Conservation (phyloP, 2,888 invertebrate genomes). For the Pegoplata infirma region DNA sequence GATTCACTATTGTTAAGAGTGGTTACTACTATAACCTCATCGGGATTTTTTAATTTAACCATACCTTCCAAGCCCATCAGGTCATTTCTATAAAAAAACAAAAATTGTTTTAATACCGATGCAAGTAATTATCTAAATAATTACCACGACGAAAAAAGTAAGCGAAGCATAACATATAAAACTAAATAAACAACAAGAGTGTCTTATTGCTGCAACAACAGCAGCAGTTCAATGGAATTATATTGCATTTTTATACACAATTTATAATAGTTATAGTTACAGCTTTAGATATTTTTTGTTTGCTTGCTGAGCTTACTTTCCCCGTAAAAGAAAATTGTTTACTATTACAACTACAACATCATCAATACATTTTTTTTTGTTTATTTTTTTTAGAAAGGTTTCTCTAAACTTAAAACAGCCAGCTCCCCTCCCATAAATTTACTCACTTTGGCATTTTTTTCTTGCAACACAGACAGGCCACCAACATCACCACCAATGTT, state of each 20-base stretch:
- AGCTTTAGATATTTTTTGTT: constrained; percentile 13
- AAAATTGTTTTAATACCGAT: constrained; percentile 35
- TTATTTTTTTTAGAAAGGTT: constrained; percentile 59
- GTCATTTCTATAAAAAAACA: constrained; percentile 80
- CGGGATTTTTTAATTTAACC: constrained; percentile 85
- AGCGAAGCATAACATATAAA: constrained; percentile 31
- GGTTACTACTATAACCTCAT: constrained; percentile 80
- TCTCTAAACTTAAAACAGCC: constrained; percentile 20
- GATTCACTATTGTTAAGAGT: constrained; percentile 72
- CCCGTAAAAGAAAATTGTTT: constrained; percentile 20
- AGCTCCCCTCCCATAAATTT: background rate
- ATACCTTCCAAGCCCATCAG: constrained; percentile 85
- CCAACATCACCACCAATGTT: constrained; percentile 80
- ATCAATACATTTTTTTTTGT: constrained; percentile 12
- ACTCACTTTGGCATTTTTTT: constrained; percentile 86
- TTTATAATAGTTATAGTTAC: background rate
- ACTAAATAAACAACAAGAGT: constrained; percentile 9
- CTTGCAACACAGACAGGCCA: constrained; percentile 86
- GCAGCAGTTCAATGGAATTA: constrained; percentile 6
- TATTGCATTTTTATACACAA: constrained; percentile 23
- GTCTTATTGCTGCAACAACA: background rate
- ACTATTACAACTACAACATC: constrained; percentile 26
- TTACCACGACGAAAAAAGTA: background rate
- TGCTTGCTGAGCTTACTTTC: constrained; percentile 45
- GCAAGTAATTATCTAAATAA: constrained; percentile 22